phyloP scores from a whole-genome alignment of 2,888 invertebrate species.

The Hirtodrosophila confusa region DNA sequence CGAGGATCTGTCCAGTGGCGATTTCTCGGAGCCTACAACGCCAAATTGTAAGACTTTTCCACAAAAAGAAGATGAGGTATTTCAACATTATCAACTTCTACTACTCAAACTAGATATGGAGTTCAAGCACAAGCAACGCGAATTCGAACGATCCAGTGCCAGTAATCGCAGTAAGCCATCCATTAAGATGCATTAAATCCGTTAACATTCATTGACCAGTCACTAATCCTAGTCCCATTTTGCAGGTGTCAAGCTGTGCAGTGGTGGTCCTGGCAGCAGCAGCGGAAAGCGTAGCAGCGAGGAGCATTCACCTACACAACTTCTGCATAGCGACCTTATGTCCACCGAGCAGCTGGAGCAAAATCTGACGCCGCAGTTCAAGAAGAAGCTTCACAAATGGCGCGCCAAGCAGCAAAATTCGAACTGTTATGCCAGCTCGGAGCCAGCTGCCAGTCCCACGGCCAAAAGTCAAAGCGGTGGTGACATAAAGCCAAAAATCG shows the following conservation, averaged over 20 bases:
- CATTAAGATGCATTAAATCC: constrained; percentile 13
- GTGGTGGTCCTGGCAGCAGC: constrained; percentile 46
- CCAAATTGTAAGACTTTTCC: constrained; percentile 81
- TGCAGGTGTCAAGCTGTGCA: constrained; percentile 49
- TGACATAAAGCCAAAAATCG: constrained; percentile 85
- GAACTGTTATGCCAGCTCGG: constrained; percentile 66
- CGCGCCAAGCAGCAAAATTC: constrained; percentile 86
- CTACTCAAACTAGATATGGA: constrained; percentile 90
- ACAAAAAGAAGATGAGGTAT: constrained; percentile 87
- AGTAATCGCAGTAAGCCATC: constrained; percentile 69
- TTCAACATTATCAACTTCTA: constrained; percentile 89
- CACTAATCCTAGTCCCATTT: not conserved
- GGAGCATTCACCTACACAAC: constrained; percentile 79
- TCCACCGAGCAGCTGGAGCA: constrained; percentile 86
- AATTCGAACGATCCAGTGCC: constrained; percentile 82
- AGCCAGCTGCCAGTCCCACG: constrained; percentile 68
- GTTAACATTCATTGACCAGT: not conserved
- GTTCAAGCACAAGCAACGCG: constrained; percentile 89
- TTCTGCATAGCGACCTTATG: constrained; percentile 71
- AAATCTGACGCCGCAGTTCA: constrained; percentile 91
- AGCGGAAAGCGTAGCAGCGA: constrained; percentile 72
- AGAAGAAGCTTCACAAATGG: constrained; percentile 94
- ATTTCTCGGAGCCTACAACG: constrained; percentile 85
- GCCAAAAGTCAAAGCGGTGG: constrained; percentile 58
- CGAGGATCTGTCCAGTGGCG: constrained; percentile 84